Conservation (phyloP, 2,888 invertebrate species). For the Craniophora ligustri region DNA sequence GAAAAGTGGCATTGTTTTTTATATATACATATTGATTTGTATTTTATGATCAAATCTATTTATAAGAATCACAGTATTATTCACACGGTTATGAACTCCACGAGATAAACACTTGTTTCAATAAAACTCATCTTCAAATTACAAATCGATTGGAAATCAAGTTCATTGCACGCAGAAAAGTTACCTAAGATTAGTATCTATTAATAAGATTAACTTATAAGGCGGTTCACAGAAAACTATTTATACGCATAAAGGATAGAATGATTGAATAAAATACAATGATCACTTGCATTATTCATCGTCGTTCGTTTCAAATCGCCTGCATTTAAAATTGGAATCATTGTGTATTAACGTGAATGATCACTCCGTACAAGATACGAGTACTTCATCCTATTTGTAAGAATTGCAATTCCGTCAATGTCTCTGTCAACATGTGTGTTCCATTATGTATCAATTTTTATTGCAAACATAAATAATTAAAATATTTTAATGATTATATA, state of each 20-base stretch:
- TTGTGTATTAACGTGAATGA: conserved; percentile 23
- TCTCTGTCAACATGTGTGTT: neutral
- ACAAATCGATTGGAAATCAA: conserved; percentile 39
- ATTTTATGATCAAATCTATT: conserved; percentile 16
- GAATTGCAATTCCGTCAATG: conserved; percentile 14
- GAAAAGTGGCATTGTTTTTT: no score
- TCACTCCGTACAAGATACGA: conserved; percentile 11
- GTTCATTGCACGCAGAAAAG: conserved; percentile 58
- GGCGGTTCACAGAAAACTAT: conserved; percentile 44
- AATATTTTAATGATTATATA: no score
- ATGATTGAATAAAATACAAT: conserved; percentile 42
- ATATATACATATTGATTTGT: no score
- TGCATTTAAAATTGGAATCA: conserved; percentile 39
- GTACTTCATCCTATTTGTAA: no score
- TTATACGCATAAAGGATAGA: conserved; percentile 42
- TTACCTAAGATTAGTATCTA: conserved; percentile 52
- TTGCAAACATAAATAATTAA: no score
- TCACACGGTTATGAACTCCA: conserved; percentile 16
- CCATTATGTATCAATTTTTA: conserved; percentile 4
- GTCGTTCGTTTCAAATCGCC: conserved; percentile 19
- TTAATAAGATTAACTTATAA: conserved; percentile 54
- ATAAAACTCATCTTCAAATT: conserved; percentile 15
- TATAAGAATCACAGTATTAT: conserved; percentile 17
- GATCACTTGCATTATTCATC: conserved; percentile 47
- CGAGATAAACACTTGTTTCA: conserved; percentile 1